These are phyloP conservation scores for Hippocampus mohnikei DNA, from an alignment of 2,113 vertebrate genomes.

Conservation along the genomic window DNA sequence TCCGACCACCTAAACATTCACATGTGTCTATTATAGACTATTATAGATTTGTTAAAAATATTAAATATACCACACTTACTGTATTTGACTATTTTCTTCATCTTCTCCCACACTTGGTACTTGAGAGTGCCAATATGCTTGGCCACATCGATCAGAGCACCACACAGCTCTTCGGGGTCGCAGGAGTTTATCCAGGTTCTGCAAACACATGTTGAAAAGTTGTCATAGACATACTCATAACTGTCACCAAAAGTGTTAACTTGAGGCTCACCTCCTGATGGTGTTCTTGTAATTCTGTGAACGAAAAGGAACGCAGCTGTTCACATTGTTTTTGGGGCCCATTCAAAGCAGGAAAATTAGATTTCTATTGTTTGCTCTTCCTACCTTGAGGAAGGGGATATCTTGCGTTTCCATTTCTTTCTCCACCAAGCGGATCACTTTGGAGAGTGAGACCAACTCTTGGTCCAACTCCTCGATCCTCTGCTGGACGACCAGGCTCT, in stretches of 20 bases:
- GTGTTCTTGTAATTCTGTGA: constrained; percentile 76
- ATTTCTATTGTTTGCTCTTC: neutral
- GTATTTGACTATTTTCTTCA: constrained; percentile 68
- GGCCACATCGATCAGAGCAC: constrained; percentile 68
- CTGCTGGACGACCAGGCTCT: constrained; percentile 58
- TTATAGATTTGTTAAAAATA: too few relatives aligned
- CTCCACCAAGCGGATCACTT: constrained; percentile 64
- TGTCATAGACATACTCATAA: neutral
- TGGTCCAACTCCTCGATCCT: constrained; percentile 59
- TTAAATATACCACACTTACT: constrained; percentile 54
- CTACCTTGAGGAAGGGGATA: constrained; percentile 70
- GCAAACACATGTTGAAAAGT: constrained; percentile 27
- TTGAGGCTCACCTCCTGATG: constrained; percentile 63
- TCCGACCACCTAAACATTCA: too few relatives aligned
- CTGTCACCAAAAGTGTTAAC: neutral
- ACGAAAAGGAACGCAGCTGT: constrained; percentile 6
- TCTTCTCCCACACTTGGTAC: constrained; percentile 76
- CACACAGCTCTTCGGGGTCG: constrained; percentile 57
- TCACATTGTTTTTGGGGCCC: neutral
- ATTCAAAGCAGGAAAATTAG: neutral
- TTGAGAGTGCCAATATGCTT: constrained; percentile 74
- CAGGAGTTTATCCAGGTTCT: constrained; percentile 66
- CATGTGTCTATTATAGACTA: too few relatives aligned
- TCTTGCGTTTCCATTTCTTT: constrained; percentile 68
- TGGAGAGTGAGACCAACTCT: constrained; percentile 63